Base-by-base conservation (phyloP, 2,113 vertebrate species). In the Halichoeres trimaculatus region DNA sequence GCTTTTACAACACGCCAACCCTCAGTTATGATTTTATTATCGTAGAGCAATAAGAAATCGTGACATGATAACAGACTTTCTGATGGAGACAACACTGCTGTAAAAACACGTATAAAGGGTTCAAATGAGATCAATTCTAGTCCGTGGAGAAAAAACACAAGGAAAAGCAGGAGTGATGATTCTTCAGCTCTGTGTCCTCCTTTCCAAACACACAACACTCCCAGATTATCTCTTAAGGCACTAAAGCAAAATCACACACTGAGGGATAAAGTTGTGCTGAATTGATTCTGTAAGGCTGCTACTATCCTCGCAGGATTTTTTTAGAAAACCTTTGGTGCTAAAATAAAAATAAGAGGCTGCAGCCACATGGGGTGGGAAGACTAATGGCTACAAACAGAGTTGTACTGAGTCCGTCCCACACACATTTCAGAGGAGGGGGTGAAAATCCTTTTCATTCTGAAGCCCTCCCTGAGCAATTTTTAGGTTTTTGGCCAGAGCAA, bases 371-470 rank as follows among this genome's bases (percentile, higher is more conserved):
- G 55, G 60, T 64, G 74, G 68, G 72, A 80, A 61, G 17, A 64
- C 76, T 76, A 83, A 83, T 72, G 63, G 68, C 62, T 47, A 14
- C 50, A 70, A 78, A 82, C 70, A 76, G 58, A 72, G 70, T 68
- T 68, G 23, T 35, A 63, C 51, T 22, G 60, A 79, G 65, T 17
- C 50, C 19, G 0, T 65, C 78, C 74, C 74, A 82, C 76, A 57
- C 64, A 70, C 58, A 76, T 57, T 79, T 38, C 71, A 16, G 26
- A 47, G 54, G 30, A 61, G n/a, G 41, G 59, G 71, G 68, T 63
- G 55, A 76, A 88, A 56, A 65, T 40, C 13, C 6, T 47, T 48
- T 72, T 40, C 47, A 3, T 30, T 57, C 22, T 43, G 0, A 75
- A 61, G 23, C 62, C 34, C 47, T 71, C 36, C 38, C 30, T 52